Evolutionary conservation across 2,888 invertebrate genomes (phyloP).

Genomic region (Diloba caeruleocephala): DNA sequence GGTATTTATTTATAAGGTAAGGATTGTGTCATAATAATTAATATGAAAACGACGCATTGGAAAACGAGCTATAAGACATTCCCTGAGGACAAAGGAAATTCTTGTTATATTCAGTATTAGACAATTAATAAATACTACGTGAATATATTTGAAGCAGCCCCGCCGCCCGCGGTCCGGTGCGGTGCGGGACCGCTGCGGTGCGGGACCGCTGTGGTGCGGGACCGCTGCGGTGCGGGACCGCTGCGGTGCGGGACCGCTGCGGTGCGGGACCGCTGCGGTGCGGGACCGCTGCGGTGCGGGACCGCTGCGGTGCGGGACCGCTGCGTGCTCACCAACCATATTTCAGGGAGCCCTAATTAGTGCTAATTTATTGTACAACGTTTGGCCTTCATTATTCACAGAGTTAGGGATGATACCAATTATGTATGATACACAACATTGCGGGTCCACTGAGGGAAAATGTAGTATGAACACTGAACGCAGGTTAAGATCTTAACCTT

Average conservation of each 20-base stretch:
- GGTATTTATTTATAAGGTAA: too few relatives aligned
- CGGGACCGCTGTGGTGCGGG: slow-evolving; percentile 14
- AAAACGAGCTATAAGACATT: not conserved
- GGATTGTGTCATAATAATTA: too few relatives aligned
- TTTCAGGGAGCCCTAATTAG: slow-evolving; percentile 56
- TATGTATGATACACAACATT: not conserved
- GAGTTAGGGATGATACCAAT: slow-evolving; percentile 38
- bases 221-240: slow-evolving; percentile 1
- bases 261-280: slow-evolving; percentile 15
- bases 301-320: slow-evolving; percentile 1
- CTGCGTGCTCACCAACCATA: slow-evolving; percentile 29
- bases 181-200: not conserved
- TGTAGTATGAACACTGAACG: too few relatives aligned
- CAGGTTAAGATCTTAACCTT: too few relatives aligned
- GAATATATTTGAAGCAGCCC: not conserved
- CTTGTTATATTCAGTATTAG: not conserved
- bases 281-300: slow-evolving; percentile 1
- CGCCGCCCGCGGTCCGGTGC: not conserved
- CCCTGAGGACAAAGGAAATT: too few relatives aligned
- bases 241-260: slow-evolving; percentile 12
- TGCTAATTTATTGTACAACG: slow-evolving; percentile 56
- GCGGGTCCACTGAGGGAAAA: not conserved
- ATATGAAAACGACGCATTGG: too few relatives aligned
- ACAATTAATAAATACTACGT: not conserved
- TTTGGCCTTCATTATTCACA: slow-evolving; percentile 43